Evolutionary conservation across 2,888 invertebrate species (phyloP).

Genomic region (Cheiracanthium punctorium): DNA sequence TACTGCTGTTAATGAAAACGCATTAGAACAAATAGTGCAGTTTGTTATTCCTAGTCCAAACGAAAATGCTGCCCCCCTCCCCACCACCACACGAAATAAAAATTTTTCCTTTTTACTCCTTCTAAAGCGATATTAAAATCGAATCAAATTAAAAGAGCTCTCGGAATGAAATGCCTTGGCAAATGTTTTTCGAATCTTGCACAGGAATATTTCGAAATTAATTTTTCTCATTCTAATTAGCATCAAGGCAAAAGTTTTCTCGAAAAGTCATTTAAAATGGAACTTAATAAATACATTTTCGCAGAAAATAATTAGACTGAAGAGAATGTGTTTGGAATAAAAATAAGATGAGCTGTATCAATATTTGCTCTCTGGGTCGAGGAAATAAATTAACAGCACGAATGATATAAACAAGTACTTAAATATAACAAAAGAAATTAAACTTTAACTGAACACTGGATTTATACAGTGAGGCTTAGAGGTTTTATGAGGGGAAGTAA

Average conservation of each 20-base stretch:
- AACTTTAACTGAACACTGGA: not conserved
- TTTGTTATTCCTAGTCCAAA: not conserved
- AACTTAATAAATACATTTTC: conserved; percentile 2
- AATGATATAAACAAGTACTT: not conserved
- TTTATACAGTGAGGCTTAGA: not conserved
- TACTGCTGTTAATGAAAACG: conserved; percentile 33
- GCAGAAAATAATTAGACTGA: not conserved
- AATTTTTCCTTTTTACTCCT: not conserved
- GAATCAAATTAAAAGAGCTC: conserved; percentile 14
- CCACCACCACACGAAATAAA: too few species aligned
- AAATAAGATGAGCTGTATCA: not conserved
- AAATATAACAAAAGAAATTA: not conserved
- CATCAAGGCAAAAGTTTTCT: not conserved
- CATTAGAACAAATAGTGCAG: conserved; percentile 11
- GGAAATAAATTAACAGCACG: not conserved
- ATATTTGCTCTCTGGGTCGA: not conserved
- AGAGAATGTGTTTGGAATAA: not conserved
- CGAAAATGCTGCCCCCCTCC: not conserved
- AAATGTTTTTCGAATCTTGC: not conserved
- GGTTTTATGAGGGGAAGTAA: not conserved
- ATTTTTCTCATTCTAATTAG: conserved; percentile 15
- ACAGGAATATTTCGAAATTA: conserved; percentile 3
- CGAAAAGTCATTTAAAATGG: not conserved
- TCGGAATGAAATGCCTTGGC: not conserved
- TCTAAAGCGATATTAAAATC: conserved; percentile 6